These are phyloP conservation scores for Caenorhabditis zanzibari DNA, from an alignment of 2,888 invertebrate genomes.

Conservation along the genomic window DNA sequence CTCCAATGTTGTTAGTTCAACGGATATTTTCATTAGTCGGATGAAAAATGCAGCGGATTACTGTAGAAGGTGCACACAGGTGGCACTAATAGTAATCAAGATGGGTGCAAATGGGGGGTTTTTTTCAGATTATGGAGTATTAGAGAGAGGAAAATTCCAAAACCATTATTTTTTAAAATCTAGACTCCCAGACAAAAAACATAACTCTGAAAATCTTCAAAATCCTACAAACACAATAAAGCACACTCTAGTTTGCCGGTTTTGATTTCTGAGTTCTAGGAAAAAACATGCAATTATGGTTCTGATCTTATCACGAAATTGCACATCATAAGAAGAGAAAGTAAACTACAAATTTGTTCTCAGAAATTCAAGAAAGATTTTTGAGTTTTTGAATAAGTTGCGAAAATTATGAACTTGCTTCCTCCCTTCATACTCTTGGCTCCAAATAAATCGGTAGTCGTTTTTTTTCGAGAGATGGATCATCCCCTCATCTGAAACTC, in stretches of 20 bases:
- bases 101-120: neutral
- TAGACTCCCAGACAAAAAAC: too few relatives aligned
- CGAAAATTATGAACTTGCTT: too few relatives aligned
- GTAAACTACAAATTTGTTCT: neutral
- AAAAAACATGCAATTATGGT: neutral
- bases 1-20: slow-evolving; percentile 36
- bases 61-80: slow-evolving; percentile 47
- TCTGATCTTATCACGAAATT: neutral
- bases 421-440: too few relatives aligned
- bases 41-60: slow-evolving; percentile 34
- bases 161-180: too few relatives aligned
- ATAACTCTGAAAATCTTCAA: too few relatives aligned
- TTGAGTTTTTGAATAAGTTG: too few relatives aligned
- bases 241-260: neutral
- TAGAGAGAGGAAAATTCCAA: neutral
- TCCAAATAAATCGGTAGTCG: too few relatives aligned
- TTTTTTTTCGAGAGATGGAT: neutral
- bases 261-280: neutral
- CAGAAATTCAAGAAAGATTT: too few relatives aligned
- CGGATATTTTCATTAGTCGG: slow-evolving; percentile 42
- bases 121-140: neutral
- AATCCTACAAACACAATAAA: too few relatives aligned
- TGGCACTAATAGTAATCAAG: slow-evolving; percentile 17
- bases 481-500: neutral
- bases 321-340: neutral